Evolutionary conservation across 2,888 invertebrate genomes (phyloP).

Genomic region (Myopa testacea): DNA sequence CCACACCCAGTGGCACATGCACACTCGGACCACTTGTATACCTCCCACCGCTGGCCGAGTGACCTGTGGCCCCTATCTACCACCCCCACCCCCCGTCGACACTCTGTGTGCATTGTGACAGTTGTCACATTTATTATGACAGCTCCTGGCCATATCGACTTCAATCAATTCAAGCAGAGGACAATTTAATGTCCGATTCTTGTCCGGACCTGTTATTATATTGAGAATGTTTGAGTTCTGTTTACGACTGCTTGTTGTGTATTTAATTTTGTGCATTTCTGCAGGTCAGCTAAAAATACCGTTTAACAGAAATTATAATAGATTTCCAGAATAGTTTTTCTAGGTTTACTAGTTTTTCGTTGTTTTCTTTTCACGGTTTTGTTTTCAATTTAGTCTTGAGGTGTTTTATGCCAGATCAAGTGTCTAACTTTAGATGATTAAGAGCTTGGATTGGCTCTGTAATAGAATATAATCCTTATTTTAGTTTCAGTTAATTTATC

Average conservation of each 20-base stretch:
- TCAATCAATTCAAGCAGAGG: slow-evolving; percentile 24
- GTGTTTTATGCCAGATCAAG: no score
- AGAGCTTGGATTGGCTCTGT: no score
- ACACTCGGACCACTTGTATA: slow-evolving; percentile 41
- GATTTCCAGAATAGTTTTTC: no score
- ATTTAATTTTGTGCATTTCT: background rate
- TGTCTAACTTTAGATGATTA: no score
- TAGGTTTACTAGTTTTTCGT: no score
- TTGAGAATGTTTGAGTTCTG: slow-evolving; percentile 6
- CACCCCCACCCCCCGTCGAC: background rate
- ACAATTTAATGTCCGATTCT: background rate
- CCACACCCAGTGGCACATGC: slow-evolving; percentile 37
- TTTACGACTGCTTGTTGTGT: background rate
- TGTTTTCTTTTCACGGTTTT: no score
- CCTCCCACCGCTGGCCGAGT: background rate
- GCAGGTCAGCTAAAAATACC: background rate
- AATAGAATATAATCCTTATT: no score
- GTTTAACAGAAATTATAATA: no score
- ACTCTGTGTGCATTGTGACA: background rate
- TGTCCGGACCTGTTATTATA: slow-evolving; percentile 6
- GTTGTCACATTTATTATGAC: slow-evolving; percentile 20
- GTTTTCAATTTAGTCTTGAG: no score
- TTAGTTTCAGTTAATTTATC: no score
- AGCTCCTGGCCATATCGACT: slow-evolving; percentile 20
- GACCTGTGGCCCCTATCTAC: background rate